Conservation (phyloP, 1,140 invertebrate species). For the Triops cancriformis region DNA sequence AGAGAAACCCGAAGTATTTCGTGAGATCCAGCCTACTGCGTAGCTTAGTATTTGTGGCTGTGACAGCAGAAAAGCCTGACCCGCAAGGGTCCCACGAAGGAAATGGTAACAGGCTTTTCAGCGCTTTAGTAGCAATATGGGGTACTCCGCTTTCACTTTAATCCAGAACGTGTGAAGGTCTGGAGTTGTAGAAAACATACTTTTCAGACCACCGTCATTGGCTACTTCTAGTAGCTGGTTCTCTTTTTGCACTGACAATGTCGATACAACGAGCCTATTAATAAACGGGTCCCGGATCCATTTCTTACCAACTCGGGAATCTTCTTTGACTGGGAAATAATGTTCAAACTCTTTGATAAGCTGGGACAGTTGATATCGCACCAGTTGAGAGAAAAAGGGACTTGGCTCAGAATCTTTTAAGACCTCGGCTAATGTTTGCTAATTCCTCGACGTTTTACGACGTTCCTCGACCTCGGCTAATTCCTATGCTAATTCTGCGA, state of each 20-base stretch:
- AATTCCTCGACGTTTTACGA: too few relatives aligned
- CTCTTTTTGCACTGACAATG: neutral
- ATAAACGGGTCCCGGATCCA: neutral
- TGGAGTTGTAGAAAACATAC: neutral
- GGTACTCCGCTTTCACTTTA: neutral
- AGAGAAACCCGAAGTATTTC: too few relatives aligned
- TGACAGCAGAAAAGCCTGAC: neutral
- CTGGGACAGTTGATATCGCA: neutral
- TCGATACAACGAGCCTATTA: neutral
- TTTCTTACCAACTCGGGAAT: neutral
- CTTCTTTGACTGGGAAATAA: neutral
- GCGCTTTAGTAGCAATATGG: neutral
- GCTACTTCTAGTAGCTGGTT: neutral
- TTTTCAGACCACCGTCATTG: neutral
- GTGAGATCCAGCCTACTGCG: too few relatives aligned
- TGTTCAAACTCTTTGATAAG: neutral
- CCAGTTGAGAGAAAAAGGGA: neutral
- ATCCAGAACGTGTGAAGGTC: neutral
- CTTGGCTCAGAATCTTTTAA: too few relatives aligned
- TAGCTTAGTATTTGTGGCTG: too few relatives aligned
- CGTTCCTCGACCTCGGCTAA: too few relatives aligned
- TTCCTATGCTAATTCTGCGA: neutral
- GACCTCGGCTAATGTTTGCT: neutral
- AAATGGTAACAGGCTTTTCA: neutral
- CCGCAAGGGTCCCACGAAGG: neutral